phyloP scores from a whole-genome alignment of 2,888 invertebrate species.

The Trisateles emortualis region DNA sequence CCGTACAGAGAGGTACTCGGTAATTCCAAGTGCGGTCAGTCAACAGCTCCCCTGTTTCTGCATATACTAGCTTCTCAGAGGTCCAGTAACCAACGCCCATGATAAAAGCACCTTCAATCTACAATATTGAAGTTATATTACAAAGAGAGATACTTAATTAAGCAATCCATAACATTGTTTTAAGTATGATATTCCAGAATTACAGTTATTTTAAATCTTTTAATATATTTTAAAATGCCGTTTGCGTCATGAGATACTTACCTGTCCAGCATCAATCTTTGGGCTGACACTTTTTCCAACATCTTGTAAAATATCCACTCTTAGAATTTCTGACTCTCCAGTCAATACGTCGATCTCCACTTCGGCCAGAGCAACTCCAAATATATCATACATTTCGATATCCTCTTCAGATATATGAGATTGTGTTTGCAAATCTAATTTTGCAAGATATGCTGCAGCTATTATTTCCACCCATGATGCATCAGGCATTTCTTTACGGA shows the following conservation, averaged over 20 bases:
- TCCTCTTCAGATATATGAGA: slow-evolving; percentile 51
- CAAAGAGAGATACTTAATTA: not conserved
- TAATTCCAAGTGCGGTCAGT: slow-evolving; percentile 26
- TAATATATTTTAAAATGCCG: too few species aligned
- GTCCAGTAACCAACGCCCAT: slow-evolving; percentile 89
- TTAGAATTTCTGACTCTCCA: slow-evolving; percentile 87
- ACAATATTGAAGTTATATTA: not conserved
- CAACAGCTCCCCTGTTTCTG: slow-evolving; percentile 16
- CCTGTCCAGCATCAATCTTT: slow-evolving; percentile 89
- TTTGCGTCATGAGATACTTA: slow-evolving; percentile 60
- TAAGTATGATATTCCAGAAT: too few species aligned
- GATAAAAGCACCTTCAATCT: slow-evolving; percentile 74
- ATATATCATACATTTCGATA: slow-evolving; percentile 74
- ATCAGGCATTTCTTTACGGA: slow-evolving; percentile 64
- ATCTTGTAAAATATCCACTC: slow-evolving; percentile 89
- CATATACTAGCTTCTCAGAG: slow-evolving; percentile 57
- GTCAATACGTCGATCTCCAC: slow-evolving; percentile 91
- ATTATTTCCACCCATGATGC: slow-evolving; percentile 83
- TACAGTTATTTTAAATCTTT: too few species aligned
- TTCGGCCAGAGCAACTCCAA: slow-evolving; percentile 87
- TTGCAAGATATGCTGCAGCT: slow-evolving; percentile 66
- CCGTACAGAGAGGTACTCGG: slow-evolving; percentile 85
- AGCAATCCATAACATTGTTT: too few species aligned
- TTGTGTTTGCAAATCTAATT: slow-evolving; percentile 63
- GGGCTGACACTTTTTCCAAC: slow-evolving; percentile 89